A percentile compares a stretch with the other conserved stretches of the same genome.
Evolutionary conservation across 2,797 vertebrate species (phyloP).

Genomic region (Paguma larvata): DNA sequence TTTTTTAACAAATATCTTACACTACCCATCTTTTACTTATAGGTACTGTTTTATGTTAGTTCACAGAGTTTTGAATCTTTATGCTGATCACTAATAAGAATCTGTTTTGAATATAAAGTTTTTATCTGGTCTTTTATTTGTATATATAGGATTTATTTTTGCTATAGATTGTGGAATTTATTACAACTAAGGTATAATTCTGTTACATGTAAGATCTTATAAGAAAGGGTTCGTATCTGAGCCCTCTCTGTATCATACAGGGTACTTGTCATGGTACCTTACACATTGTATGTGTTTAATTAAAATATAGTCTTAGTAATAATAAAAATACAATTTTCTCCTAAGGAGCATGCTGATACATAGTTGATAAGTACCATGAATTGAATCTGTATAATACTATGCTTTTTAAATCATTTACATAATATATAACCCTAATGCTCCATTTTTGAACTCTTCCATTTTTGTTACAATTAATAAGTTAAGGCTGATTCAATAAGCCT

Average conservation of each 20-base stretch:
- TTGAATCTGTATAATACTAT: neutral
- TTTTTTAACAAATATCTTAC: constrained; percentile 11
- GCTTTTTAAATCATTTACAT: neutral
- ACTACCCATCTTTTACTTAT: neutral
- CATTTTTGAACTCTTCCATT: neutral
- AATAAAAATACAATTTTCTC: neutral
- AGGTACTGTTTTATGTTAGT: neutral
- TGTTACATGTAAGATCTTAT: neutral
- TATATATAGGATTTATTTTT: neutral
- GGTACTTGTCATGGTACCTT: neutral
- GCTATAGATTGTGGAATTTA: neutral
- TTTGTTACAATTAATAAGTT: neutral
- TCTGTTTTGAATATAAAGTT: neutral
- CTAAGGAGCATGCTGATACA: neutral
- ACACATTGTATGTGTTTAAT: neutral
- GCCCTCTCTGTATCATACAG: neutral
- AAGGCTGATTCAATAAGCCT: neutral
- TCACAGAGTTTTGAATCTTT: neutral
- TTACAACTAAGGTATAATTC: neutral
- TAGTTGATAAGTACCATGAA: neutral
- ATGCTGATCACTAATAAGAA: neutral
- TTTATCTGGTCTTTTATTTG: neutral
- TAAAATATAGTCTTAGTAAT: constrained; percentile 28
- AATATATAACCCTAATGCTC: neutral
- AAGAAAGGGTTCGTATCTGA: neutral